Percentiles rank a stretch among this genome's conserved stretches.
These are phyloP conservation scores for Ormyrus nitidulus DNA, from an alignment of 2,888 invertebrate genomes.

Conservation along the genomic window DNA sequence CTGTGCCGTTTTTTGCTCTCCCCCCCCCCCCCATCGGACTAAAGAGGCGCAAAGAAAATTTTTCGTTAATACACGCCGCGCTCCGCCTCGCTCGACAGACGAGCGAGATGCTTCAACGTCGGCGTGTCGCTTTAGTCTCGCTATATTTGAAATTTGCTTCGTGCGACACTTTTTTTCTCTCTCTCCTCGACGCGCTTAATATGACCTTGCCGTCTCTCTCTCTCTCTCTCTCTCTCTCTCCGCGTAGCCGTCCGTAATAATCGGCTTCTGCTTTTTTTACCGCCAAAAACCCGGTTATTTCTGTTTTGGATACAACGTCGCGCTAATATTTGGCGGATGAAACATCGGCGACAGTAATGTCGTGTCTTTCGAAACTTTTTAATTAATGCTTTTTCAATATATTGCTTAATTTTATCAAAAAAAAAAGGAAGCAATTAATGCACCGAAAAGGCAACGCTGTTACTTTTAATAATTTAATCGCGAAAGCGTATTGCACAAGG, in stretches of 20 bases:
- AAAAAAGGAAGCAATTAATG: too few relatives aligned
- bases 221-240: not conserved
- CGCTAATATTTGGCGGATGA: too few relatives aligned
- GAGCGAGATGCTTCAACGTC: not conserved
- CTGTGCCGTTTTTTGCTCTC: not conserved
- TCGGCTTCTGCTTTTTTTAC: conserved; percentile 14
- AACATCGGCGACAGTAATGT: too few relatives aligned
- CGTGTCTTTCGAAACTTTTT: too few relatives aligned
- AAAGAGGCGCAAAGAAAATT: conserved; percentile 20
- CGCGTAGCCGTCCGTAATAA: not conserved
- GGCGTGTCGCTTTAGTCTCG: not conserved
- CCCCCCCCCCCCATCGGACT: not conserved
- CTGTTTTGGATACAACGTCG: not conserved
- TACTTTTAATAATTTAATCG: too few relatives aligned
- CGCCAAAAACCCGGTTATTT: not conserved
- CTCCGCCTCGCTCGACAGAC: not conserved
- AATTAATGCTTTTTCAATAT: too few relatives aligned
- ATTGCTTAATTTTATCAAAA: too few relatives aligned
- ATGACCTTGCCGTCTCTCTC: conserved; percentile 9
- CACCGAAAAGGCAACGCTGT: too few relatives aligned
- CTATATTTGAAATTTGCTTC: conserved; percentile 34
- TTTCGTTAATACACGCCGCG: conserved; percentile 17
- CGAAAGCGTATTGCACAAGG: too few relatives aligned
- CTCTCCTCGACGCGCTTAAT: too few relatives aligned
- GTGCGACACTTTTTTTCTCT: not conserved